Evolutionary conservation across 2,113 vertebrate genomes (phyloP).

Genomic region (Marmota flaviventris): DNA sequence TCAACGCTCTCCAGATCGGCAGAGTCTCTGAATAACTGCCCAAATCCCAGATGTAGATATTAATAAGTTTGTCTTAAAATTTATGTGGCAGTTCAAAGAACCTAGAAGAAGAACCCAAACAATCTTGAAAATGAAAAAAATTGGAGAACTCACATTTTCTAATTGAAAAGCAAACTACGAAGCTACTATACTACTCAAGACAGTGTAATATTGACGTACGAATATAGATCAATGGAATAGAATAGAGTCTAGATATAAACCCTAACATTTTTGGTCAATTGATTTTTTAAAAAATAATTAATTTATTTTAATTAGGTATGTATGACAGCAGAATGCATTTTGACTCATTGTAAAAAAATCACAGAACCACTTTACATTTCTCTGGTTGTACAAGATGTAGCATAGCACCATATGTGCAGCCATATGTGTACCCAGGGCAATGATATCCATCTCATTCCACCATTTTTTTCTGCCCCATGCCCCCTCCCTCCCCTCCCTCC

Average conservation of each 20-base stretch:
- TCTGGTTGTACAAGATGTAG: too few relatives aligned
- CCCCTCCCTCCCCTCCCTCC: too few relatives aligned
- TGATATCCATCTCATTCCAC: too few relatives aligned
- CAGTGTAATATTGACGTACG: neutral
- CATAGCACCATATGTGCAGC: too few relatives aligned
- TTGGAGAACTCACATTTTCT: neutral
- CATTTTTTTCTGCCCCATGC: too few relatives aligned
- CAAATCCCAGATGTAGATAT: neutral
- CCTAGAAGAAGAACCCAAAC: neutral
- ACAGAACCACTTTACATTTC: too few relatives aligned
- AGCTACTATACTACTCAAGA: neutral
- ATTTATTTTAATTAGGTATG: too few relatives aligned
- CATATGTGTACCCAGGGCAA: too few relatives aligned
- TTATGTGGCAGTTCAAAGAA: neutral
- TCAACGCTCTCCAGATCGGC: neutral
- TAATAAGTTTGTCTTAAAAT: conserved; percentile 23
- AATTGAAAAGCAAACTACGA: conserved; percentile 9
- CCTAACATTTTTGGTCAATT: neutral
- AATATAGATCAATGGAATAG: neutral
- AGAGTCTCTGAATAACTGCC: neutral
- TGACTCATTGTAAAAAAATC: too few relatives aligned
- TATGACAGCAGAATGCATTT: too few relatives aligned
- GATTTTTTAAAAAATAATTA: neutral
- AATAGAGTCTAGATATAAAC: conserved; percentile 5
- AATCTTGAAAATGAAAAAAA: conserved; percentile 15